Evolutionary conservation across 1,140 invertebrate genomes (phyloP).

Genomic region (Heliothis subflexa): DNA sequence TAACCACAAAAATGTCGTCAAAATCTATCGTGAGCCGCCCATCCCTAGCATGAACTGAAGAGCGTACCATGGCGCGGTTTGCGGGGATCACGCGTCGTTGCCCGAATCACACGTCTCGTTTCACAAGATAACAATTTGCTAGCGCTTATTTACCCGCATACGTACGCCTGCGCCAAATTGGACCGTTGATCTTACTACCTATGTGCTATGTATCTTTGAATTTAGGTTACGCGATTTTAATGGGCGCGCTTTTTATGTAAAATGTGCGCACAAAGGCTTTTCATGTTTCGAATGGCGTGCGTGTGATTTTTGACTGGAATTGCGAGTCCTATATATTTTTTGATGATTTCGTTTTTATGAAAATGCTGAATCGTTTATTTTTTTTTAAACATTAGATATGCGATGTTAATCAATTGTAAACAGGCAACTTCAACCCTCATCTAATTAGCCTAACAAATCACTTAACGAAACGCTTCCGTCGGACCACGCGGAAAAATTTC

Average conservation of each 20-base stretch:
- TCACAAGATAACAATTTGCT: conserved; percentile 85
- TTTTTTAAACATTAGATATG: neutral
- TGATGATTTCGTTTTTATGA: neutral
- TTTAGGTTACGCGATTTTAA: conserved; percentile 44
- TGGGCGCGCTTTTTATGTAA: conserved; percentile 21
- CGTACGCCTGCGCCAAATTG: conserved; percentile 76
- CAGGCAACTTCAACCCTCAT: conserved; percentile 38
- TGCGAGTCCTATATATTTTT: neutral
- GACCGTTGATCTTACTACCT: conserved; percentile 52
- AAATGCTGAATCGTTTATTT: neutral
- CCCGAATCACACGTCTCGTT: conserved; percentile 84
- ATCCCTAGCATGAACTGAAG: conserved; percentile 74
- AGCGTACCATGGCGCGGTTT: conserved; percentile 71
- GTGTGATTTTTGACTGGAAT: neutral
- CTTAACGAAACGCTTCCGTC: conserved; percentile 59
- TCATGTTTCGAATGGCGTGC: neutral
- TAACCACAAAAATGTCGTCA: neutral
- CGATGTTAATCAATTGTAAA: conserved; percentile 13
- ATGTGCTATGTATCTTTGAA: conserved; percentile 44
- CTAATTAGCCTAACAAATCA: conserved; percentile 64
- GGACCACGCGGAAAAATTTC: conserved; percentile 54
- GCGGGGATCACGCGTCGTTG: conserved; percentile 81
- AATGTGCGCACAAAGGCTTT: conserved; percentile 18
- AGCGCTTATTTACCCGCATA: conserved; percentile 76
- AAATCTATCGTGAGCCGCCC: conserved; percentile 60